Percentiles rank a stretch among this genome's conserved stretches.
These are phyloP conservation scores for Crenuchus spilurus DNA, from an alignment of 2,797 vertebrate genomes.

Conservation along the genomic window DNA sequence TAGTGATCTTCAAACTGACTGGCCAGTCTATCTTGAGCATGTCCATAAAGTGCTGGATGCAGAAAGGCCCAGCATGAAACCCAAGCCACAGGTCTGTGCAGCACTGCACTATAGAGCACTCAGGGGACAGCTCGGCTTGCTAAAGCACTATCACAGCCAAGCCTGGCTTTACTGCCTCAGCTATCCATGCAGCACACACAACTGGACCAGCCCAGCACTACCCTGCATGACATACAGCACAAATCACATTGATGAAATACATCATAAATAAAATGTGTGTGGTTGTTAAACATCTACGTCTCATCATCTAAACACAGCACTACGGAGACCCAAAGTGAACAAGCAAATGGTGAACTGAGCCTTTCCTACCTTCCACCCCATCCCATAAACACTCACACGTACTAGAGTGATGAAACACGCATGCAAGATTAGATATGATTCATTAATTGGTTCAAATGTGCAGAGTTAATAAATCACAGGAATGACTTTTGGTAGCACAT, in stretches of 20 bases:
- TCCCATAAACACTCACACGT: slow-evolving; percentile 22
- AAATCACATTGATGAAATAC: slow-evolving; percentile 40
- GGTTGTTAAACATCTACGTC: slow-evolving; percentile 31
- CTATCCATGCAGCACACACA: slow-evolving; percentile 64
- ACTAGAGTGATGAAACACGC: slow-evolving; percentile 11
- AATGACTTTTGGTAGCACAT: slow-evolving; percentile 15
- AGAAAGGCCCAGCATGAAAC: slow-evolving; percentile 72
- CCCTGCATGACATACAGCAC: slow-evolving; percentile 26
- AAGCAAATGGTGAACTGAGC: background rate
- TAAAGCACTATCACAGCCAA: slow-evolving; percentile 76
- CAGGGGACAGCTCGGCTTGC: slow-evolving; percentile 65
- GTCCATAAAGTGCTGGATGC: slow-evolving; percentile 74
- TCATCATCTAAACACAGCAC: slow-evolving; percentile 21
- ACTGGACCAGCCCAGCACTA: slow-evolving; percentile 45
- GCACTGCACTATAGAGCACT: slow-evolving; percentile 66
- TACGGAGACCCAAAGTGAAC: background rate
- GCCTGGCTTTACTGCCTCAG: slow-evolving; percentile 64
- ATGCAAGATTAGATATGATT: slow-evolving; percentile 34
- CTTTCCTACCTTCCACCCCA: slow-evolving; percentile 3
- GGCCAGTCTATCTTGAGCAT: slow-evolving; percentile 67
- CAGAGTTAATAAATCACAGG: slow-evolving; percentile 29
- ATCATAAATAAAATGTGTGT: slow-evolving; percentile 28
- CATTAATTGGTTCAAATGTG: slow-evolving; percentile 36
- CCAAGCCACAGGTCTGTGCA: slow-evolving; percentile 57
- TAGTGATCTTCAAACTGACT: slow-evolving; percentile 67